phyloP scores from a whole-genome alignment of 2,888 invertebrate genomes.

The Zaprionus bogoriensis region DNA sequence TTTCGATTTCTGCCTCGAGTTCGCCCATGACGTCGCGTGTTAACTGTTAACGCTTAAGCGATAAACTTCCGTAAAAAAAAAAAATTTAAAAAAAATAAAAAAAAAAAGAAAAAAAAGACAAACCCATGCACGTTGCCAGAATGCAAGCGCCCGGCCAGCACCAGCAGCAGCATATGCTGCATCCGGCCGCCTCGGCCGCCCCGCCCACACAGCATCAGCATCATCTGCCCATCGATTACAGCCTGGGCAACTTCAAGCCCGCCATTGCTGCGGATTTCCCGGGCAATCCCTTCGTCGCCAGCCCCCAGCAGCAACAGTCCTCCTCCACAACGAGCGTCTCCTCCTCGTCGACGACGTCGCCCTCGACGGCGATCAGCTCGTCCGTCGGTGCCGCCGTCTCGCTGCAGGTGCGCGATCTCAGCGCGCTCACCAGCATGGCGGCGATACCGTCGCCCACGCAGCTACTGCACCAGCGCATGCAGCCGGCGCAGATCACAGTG shows the following conservation, averaged over 20 bases:
- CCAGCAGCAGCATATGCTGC: conserved; percentile 66
- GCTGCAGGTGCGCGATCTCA: conserved; percentile 80
- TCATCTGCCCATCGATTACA: conserved; percentile 81
- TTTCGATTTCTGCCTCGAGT: conserved; percentile 1
- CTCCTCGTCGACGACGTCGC: conserved; percentile 30
- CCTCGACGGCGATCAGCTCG: not conserved
- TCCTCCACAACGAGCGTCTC: conserved; percentile 33
- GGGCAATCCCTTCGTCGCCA: conserved; percentile 72
- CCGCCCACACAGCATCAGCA: conserved; percentile 66
- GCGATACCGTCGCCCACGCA: conserved; percentile 78
- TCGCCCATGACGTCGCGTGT: conserved; percentile 40
- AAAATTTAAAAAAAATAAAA: not conserved
- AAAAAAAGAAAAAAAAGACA: conserved; percentile 6
- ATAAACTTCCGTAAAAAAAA: not conserved
- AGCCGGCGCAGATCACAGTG: conserved; percentile 63
- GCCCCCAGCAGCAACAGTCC: conserved; percentile 51
- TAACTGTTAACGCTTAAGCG: not conserved
- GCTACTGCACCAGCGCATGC: conserved; percentile 77
- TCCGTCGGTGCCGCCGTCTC: conserved; percentile 26
- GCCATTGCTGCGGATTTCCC: conserved; percentile 80
- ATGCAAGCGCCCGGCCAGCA: conserved; percentile 62
- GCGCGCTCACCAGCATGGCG: conserved; percentile 76
- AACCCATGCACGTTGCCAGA: conserved; percentile 78
- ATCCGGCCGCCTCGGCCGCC: conserved; percentile 50
- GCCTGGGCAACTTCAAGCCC: conserved; percentile 81